phyloP scores from a whole-genome alignment of 2,113 vertebrate genomes.

The Emydura subglobosa region DNA sequence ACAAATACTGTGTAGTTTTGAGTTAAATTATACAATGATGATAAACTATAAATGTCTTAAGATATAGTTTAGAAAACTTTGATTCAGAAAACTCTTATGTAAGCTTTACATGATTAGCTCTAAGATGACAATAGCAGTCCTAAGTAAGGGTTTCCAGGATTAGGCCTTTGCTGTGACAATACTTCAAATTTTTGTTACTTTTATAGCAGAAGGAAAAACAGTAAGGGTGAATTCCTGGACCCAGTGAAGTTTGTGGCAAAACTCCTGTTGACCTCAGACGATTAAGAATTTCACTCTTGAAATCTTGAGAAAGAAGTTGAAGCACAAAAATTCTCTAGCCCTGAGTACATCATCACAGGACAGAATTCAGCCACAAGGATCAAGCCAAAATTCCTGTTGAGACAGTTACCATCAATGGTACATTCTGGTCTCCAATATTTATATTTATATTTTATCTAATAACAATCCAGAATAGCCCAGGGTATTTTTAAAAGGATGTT shows the following conservation, averaged over 20 bases:
- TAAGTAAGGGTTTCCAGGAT: background rate
- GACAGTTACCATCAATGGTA: background rate
- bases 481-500: background rate
- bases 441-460: background rate
- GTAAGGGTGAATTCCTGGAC: background rate
- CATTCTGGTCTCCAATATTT: background rate
- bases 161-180: background rate
- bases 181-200: background rate
- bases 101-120: background rate
- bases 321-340: background rate
- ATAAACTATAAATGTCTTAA: background rate
- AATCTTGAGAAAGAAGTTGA: background rate
- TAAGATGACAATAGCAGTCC: background rate
- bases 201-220: background rate
- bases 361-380: background rate
- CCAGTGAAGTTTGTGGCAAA: background rate
- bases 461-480: background rate
- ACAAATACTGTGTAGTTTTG: background rate
- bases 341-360: background rate
- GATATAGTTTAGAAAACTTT: background rate
- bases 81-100: background rate
- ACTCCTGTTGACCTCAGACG: background rate
- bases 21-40: background rate
- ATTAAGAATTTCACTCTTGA: background rate
- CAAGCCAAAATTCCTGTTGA: background rate